These are phyloP conservation scores for Bombus waltoni DNA, from an alignment of 1,140 invertebrate genomes.

Conservation along the genomic window DNA sequence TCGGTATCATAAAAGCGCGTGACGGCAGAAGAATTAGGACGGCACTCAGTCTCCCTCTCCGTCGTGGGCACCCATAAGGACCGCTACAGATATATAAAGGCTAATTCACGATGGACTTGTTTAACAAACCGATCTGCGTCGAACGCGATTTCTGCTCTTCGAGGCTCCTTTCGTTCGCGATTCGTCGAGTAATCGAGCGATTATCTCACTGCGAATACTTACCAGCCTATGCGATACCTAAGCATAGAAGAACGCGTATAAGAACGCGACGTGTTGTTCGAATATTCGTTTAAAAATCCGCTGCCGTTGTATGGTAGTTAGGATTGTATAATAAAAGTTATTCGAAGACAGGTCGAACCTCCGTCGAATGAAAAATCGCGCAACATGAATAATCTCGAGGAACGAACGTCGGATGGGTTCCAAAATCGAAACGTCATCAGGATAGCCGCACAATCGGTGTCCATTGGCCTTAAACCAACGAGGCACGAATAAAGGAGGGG, in stretches of 20 bases:
- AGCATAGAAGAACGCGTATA: no score
- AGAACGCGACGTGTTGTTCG: no score
- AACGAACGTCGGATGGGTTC: neutral
- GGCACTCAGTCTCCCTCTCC: constrained; percentile 56
- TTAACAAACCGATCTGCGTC: neutral
- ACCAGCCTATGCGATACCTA: no score
- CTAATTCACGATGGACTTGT: constrained; percentile 47
- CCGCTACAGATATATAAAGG: constrained; percentile 62
- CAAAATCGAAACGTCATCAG: neutral
- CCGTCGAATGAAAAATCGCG: neutral
- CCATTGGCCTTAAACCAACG: constrained; percentile 56
- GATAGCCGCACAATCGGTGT: constrained; percentile 28
- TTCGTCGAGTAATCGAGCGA: neutral
- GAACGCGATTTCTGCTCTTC: neutral
- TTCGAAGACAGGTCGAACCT: neutral
- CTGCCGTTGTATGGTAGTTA: neutral
- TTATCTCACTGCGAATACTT: neutral
- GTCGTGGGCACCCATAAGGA: constrained; percentile 43
- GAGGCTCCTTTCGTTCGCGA: neutral
- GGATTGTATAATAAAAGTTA: neutral
- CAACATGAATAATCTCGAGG: neutral
- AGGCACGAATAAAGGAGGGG: constrained; percentile 35
- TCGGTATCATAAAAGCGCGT: constrained; percentile 76
- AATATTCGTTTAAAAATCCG: neutral
- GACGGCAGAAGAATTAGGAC: constrained; percentile 77